These are phyloP conservation scores for Hirtodrosophila duncani DNA, from an alignment of 2,888 invertebrate genomes.

Conservation along the genomic window DNA sequence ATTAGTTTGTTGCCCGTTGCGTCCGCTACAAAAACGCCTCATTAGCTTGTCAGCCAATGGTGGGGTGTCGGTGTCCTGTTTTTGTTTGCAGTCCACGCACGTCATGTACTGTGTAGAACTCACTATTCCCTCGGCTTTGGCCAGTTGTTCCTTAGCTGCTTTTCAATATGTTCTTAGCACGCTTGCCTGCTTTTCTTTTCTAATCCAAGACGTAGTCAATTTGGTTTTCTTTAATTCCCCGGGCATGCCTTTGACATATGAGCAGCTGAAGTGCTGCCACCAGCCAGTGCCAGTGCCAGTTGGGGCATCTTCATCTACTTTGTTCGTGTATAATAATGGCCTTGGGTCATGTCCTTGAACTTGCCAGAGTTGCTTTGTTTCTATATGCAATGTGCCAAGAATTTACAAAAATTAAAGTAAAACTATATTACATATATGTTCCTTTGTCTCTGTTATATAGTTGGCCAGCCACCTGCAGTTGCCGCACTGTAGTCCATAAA, in stretches of 20 bases:
- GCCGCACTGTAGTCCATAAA: constrained; percentile 6
- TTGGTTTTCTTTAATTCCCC: constrained; percentile 41
- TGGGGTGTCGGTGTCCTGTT: too few species aligned
- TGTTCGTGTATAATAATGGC: too few species aligned
- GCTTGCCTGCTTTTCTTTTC: too few species aligned
- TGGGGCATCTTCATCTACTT: too few species aligned
- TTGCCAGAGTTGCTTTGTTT: constrained; percentile 6
- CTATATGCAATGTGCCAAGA: too few species aligned
- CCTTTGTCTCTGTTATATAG: background rate
- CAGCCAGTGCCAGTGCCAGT: too few species aligned
- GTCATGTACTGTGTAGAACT: constrained; percentile 14
- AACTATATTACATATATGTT: constrained; percentile 16
- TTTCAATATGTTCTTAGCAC: too few species aligned
- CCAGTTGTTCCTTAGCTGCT: constrained; percentile 4
- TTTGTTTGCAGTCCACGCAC: constrained; percentile 39
- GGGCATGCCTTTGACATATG: constrained; percentile 40
- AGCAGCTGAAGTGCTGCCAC: constrained; percentile 8
- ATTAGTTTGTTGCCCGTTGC: background rate
- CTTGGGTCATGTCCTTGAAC: constrained; percentile 25
- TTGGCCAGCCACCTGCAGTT: background rate
- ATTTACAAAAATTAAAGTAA: constrained; percentile 18
- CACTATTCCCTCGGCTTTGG: constrained; percentile 1
- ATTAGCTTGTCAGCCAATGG: too few species aligned
- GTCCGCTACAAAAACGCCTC: too few species aligned
- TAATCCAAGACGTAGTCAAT: constrained; percentile 37